Evolutionary conservation across 2,888 invertebrate species (phyloP).

Genomic region (Tachina grossa): DNA sequence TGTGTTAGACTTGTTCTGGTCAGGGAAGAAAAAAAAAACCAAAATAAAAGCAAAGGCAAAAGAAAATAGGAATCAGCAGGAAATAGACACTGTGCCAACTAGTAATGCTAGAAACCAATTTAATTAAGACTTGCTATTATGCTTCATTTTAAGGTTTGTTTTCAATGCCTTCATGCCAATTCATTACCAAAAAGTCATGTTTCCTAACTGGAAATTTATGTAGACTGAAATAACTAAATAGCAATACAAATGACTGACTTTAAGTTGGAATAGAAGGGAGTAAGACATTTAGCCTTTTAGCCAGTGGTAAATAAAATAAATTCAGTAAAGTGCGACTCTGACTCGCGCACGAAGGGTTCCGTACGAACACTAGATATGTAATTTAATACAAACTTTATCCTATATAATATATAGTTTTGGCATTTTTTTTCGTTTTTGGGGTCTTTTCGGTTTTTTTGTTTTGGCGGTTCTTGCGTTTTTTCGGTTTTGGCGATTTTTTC

Average conservation of each 20-base stretch:
- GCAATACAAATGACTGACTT: constrained; percentile 68
- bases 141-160: constrained; percentile 16
- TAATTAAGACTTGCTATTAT: constrained; percentile 62
- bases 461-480: too few species aligned
- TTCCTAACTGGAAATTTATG: not conserved
- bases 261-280: constrained; percentile 68
- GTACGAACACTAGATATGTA: too few species aligned
- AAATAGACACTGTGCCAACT: constrained; percentile 1
- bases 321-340: too few species aligned
- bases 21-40: not conserved
- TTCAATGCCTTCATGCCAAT: constrained; percentile 16
- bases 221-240: constrained; percentile 42
- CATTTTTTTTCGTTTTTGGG: too few species aligned
- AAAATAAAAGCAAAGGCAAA: not conserved
- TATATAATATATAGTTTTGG: too few species aligned
- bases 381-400: too few species aligned
- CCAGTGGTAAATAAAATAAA: constrained; percentile 70
- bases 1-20: constrained; percentile 21
- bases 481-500: too few species aligned
- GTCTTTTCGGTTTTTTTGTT: too few species aligned
- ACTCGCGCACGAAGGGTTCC: too few species aligned
- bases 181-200: constrained; percentile 60
- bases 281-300: constrained; percentile 71
- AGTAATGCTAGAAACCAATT: constrained; percentile 53
- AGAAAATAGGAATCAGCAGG: not conserved